phyloP scores from a whole-genome alignment of 1,140 invertebrate species.

The Lordiphosa stackelbergi region DNA sequence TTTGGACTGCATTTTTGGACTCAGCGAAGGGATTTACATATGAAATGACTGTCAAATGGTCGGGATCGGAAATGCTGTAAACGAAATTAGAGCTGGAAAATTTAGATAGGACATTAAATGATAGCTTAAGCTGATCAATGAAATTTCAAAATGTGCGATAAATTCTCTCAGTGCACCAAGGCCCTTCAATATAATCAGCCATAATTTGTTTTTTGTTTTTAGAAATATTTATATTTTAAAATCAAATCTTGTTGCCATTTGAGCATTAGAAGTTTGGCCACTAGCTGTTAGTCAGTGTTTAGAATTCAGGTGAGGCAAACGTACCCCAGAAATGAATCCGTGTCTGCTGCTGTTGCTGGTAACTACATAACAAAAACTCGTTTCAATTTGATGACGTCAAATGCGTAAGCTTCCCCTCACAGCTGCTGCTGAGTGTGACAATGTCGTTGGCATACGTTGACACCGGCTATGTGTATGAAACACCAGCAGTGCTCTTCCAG shows the following conservation, averaged over 20 bases:
- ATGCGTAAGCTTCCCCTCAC: conserved; percentile 10
- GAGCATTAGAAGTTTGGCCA: not conserved
- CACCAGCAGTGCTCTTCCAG: conserved; percentile 8
- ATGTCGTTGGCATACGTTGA: conserved; percentile 7
- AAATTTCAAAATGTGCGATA: too few species aligned
- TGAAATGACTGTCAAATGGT: too few species aligned
- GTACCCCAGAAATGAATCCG: conserved; percentile 25
- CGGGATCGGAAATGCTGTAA: too few species aligned
- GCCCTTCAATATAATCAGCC: too few species aligned
- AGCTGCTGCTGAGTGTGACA: conserved; percentile 15
- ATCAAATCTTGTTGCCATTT: conserved; percentile 1
- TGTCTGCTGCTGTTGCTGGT: conserved; percentile 23
- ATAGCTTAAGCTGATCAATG: too few species aligned
- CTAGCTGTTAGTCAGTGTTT: conserved; percentile 22
- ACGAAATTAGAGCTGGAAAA: too few species aligned
- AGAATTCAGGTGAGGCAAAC: conserved; percentile 18
- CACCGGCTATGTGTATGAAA: conserved; percentile 21
- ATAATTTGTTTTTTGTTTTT: too few species aligned
- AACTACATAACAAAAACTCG: conserved; percentile 20
- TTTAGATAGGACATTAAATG: too few species aligned
- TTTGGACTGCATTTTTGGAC: too few species aligned
- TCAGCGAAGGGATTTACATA: too few species aligned
- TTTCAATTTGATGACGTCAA: conserved; percentile 32
- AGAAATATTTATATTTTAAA: too few species aligned
- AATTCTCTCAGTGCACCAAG: too few species aligned